Base-by-base conservation (phyloP, 23 tunicate species). In the Diplosoma virens region DNA sequence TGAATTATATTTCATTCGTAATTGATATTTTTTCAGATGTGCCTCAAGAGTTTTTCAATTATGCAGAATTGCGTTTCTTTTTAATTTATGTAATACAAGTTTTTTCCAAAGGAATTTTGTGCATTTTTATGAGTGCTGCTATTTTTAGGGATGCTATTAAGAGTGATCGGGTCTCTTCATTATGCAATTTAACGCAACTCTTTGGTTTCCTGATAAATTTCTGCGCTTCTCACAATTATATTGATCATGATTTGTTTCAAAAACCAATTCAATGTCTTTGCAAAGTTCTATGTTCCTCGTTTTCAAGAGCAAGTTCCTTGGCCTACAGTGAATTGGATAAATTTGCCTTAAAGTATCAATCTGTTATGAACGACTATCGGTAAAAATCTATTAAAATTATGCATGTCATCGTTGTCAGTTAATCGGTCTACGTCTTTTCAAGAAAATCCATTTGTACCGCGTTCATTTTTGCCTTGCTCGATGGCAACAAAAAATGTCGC, bases 271-370 rank as follows among this genome's bases (percentile, higher is more conserved):
- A 25, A 7, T 61, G 30, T 18, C 64, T 78, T 63, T 78, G 83
- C 48, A 65, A 64, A 65, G 46, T 78, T 2, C 31, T 65, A 47
- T 64, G 63, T 33, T 32, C 22, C 9, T 0, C 4, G 6, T 65
- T 46, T 1, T 14, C 30, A 3, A 2, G 46, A 0, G 45, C 34
- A 28, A 46, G 74, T 37, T 78, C 83, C 22, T 20, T 46, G 7
- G 83, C 83, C 16, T 46, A 54, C 65, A 17, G 47, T 1, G 46
- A 46, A 78, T 45, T 76, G 24, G 81, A 76, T 34, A 37, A 24
- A 21, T 25, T 76, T 33, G 25, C 79, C 4, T 21, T 21, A 30
- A 23, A 20, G 1, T 22, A 76, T 1, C 18, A 56, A 59, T 26
- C 66, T n/a, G 69, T 27, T 59, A 29, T 72, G 6, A 27, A 48